Conservation (phyloP, 2,797 vertebrate species). For the Helarctos malayanus region DNA sequence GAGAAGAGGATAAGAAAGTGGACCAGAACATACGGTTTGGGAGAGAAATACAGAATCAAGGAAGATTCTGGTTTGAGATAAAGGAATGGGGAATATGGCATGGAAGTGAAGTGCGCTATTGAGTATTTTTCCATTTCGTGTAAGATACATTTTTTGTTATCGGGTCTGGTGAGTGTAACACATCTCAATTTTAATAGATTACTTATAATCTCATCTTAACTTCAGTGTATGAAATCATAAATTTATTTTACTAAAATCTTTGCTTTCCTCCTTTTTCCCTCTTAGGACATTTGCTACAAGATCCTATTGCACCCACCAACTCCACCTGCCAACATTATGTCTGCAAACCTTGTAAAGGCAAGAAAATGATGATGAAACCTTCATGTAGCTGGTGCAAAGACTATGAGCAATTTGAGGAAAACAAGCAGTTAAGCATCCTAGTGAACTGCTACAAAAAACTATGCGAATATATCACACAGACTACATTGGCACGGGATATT, state of each 20-base stretch:
- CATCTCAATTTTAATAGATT: constrained; percentile 61
- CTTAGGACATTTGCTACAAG: constrained; percentile 97
- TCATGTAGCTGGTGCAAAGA: constrained; percentile 99
- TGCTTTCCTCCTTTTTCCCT: constrained; percentile 75
- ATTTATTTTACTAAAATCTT: constrained; percentile 80
- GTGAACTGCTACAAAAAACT: constrained; percentile 99
- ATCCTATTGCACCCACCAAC: constrained; percentile 98
- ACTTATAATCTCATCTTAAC: constrained; percentile 80
- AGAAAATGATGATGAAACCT: constrained; percentile 99
- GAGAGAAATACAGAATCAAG: constrained; percentile 34
- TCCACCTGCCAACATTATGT: constrained; percentile 99
- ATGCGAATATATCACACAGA: constrained; percentile 97
- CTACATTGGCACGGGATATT: constrained; percentile 96
- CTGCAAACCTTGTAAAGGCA: constrained; percentile 98
- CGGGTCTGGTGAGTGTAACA: constrained; percentile 57
- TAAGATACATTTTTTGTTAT: not conserved
- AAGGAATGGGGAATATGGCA: constrained; percentile 42
- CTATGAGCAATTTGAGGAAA: constrained; percentile 98
- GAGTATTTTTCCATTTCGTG: constrained; percentile 9
- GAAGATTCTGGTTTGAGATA: constrained; percentile 68
- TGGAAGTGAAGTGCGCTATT: constrained; percentile 56
- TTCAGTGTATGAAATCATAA: constrained; percentile 74
- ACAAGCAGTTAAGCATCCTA: constrained; percentile 96
- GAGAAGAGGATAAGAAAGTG: constrained; percentile 10
- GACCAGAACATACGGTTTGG: constrained; percentile 34